Conservation (phyloP, 2,113 vertebrate genomes). For the Scalopus aquaticus region DNA sequence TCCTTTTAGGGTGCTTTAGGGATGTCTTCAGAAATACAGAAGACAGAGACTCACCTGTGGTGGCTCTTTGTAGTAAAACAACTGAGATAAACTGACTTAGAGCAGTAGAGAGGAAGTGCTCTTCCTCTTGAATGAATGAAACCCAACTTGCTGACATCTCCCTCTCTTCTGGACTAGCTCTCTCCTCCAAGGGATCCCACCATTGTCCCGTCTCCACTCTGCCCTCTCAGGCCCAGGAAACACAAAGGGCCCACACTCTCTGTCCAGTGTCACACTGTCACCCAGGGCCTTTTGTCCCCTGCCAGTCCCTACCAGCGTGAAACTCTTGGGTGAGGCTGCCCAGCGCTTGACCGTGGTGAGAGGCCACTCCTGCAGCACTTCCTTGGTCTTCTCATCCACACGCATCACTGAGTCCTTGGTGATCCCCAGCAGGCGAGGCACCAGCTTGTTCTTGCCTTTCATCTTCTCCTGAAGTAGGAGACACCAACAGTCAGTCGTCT, state of each 20-base stretch:
- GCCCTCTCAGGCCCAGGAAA: not conserved
- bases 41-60: not conserved
- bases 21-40: not conserved
- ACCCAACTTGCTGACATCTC: no score
- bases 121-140: no score
- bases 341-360: constrained; percentile 99
- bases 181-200: not conserved
- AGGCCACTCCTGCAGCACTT: constrained; percentile 98
- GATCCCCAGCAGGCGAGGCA: constrained; percentile 96
- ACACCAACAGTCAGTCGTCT: not conserved
- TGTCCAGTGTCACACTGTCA: not conserved
- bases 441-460: constrained; percentile 99
- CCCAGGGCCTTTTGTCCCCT: not conserved
- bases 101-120: not conserved
- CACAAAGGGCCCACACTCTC: not conserved
- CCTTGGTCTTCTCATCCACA: constrained; percentile 99
- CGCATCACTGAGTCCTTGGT: constrained; percentile 99
- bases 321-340: constrained; percentile 99
- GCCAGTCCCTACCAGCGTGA: constrained; percentile 92
- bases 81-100: not conserved
- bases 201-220: no score
- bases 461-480: constrained; percentile 93
- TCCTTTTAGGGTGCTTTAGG: not conserved
- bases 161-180: not conserved
- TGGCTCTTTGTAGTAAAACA: not conserved